A percentile compares a stretch with the other conserved stretches of the same genome.
These are phyloP conservation scores for Drosophila pseudoananassae DNA, from an alignment of 1,140 invertebrate species.

Conservation along the genomic window DNA sequence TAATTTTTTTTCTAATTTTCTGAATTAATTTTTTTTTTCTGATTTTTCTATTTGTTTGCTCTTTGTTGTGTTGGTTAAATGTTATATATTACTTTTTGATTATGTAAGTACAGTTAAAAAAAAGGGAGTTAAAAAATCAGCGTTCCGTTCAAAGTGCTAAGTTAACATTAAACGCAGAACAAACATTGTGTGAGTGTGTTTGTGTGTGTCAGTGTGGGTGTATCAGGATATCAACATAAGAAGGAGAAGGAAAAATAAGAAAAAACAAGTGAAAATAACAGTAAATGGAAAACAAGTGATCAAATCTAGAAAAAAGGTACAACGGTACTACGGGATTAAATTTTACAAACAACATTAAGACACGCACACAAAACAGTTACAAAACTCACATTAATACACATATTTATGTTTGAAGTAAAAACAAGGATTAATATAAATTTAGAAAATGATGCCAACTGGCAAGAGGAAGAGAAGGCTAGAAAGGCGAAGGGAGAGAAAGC, in stretches of 20 bases:
- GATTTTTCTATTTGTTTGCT: conserved; percentile 59
- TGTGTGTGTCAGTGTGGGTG: conserved; percentile 7
- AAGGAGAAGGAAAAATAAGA: conserved; percentile 28
- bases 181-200: conserved; percentile 39
- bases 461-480: conserved; percentile 32
- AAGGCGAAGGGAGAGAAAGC: not conserved
- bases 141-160: conserved; percentile 69
- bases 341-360: conserved; percentile 42
- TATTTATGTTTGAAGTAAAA: conserved; percentile 32
- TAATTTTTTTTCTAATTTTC: conserved; percentile 33
- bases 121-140: conserved; percentile 63
- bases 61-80: conserved; percentile 55
- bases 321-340: conserved; percentile 5
- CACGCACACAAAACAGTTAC: conserved; percentile 13
- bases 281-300: conserved; percentile 7
- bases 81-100: conserved; percentile 84
- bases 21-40: conserved; percentile 26
- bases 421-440: conserved; percentile 68
- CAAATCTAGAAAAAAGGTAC: conserved; percentile 28
- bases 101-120: conserved; percentile 68
- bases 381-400: conserved; percentile 36
- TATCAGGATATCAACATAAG: conserved; percentile 20
- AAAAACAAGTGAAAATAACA: conserved; percentile 6
- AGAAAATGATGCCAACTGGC: conserved; percentile 69
- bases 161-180: conserved; percentile 38